Base-by-base conservation (phyloP, 2,888 invertebrate species). In the Andrena hattorfiana region DNA sequence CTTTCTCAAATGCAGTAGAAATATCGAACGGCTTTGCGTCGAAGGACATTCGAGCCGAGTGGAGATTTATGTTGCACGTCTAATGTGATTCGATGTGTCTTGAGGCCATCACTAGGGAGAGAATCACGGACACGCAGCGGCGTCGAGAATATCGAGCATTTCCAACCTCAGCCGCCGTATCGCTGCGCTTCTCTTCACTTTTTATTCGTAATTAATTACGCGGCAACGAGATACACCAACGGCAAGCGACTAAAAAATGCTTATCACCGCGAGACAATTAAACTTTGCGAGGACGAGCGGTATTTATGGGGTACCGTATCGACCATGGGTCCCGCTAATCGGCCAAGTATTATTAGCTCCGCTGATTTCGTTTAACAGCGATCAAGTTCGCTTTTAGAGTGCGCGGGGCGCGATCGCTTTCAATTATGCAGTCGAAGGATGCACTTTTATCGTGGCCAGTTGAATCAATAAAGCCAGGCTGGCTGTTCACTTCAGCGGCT, bases 201-300 rank as follows among this genome's bases (percentile, higher is more conserved):
- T 71, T 71, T 71, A 51, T 63, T 67, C 78, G 30, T 71, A 78
- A 83, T 83, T 78, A 83, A 83, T 83, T 74, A 83, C 63, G 35
- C 73, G 56, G 48, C 72, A 67, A 70, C 64, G 48, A 32, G 79
- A 69, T 63, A 68, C 54, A 68, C 49, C 20, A 20, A 16, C 35
- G 4, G 28, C 13, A 49, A 20, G 0, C 20, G 42, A 26, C 23
- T 62, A 60, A 66, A 32, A 16, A 54, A 26, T n/a, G 62, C 75
- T 70, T 82, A 81, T 82, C 62, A 48, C 32, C 20, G 16, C 62
- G 23, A 74, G 70, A 74, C 77, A 74, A 82, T 82, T 82, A 81
- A 67, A 51, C 30, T 69, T 77, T 48, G 30, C 67, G 67, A 63
- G n/a, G 32, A 49, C 20, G 70, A 35, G 1, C 23, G 42, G 59